Conservation (phyloP, 2,888 invertebrate genomes). For the Nomada fabriciana region DNA sequence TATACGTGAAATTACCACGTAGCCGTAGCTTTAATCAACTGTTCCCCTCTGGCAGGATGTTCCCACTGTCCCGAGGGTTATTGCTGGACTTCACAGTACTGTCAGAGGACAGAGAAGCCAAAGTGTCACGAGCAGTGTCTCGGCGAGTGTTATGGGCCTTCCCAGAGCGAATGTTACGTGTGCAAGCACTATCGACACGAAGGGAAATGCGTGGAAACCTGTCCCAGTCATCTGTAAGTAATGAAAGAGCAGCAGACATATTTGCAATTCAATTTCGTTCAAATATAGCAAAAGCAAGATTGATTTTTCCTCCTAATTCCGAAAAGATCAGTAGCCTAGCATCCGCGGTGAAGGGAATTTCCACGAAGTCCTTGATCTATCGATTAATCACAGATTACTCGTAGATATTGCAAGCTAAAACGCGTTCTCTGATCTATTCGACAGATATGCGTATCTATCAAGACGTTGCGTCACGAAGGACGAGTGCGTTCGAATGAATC, state of each 20-base stretch:
- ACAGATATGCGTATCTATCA: conserved; percentile 86
- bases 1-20: background rate
- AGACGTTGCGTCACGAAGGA: conserved; percentile 89
- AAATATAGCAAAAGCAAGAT: too few species aligned
- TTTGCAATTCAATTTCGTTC: too few species aligned
- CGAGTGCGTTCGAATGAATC: conserved; percentile 87
- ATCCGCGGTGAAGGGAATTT: too few species aligned
- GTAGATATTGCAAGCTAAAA: background rate
- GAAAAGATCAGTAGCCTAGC: too few species aligned
- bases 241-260: too few species aligned
- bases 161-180: conserved; percentile 87
- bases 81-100: conserved; percentile 85
- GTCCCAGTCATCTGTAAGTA: conserved; percentile 89
- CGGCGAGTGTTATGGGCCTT: conserved; percentile 89
- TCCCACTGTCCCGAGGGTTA: conserved; percentile 86
- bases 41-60: conserved; percentile 86
- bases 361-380: background rate
- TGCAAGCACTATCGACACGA: conserved; percentile 87
- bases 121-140: conserved; percentile 91
- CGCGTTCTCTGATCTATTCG: conserved; percentile 7
- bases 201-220: conserved; percentile 87
- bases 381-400: background rate
- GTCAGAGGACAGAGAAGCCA: conserved; percentile 85
- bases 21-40: background rate
- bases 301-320: too few species aligned